phyloP scores from a whole-genome alignment of 2,797 vertebrate genomes.

The Pangasius sanitwongsei region DNA sequence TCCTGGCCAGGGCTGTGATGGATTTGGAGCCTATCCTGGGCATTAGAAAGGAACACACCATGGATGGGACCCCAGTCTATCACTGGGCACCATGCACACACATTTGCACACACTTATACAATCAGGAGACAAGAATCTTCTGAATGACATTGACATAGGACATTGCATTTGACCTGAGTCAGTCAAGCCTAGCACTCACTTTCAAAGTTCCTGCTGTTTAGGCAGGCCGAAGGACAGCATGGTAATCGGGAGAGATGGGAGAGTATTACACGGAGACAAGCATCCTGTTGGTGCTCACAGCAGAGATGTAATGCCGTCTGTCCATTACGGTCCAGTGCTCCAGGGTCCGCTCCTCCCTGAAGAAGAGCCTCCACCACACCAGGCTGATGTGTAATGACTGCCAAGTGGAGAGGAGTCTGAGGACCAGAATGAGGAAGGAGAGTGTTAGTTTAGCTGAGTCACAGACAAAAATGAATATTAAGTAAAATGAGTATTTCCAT shows the following conservation, averaged over 20 bases:
- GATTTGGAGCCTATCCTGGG: background rate
- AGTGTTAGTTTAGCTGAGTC: background rate
- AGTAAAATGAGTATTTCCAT: background rate
- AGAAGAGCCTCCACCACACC: constrained; percentile 76
- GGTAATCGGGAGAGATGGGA: constrained; percentile 47
- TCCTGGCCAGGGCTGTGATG: background rate
- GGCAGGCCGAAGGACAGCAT: constrained; percentile 58
- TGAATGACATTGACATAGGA: background rate
- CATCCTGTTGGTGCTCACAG: constrained; percentile 78
- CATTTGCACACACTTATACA: background rate
- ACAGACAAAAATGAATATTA: background rate
- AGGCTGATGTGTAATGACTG: constrained; percentile 83
- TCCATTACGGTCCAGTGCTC: constrained; percentile 84
- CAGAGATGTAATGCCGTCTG: constrained; percentile 85
- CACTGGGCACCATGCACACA: background rate
- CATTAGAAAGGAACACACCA: background rate
- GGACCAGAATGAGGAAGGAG: constrained; percentile 7
- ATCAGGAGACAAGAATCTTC: background rate
- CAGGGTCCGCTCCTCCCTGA: constrained; percentile 76
- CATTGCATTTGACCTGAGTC: background rate
- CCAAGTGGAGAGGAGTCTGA: constrained; percentile 88
- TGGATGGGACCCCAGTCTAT: background rate
- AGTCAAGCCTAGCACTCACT: constrained; percentile 67
- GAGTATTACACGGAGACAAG: constrained; percentile 77
- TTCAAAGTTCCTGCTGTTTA: constrained; percentile 85